Percentiles rank a stretch among this genome's conserved stretches.
Conservation (phyloP, 2,888 invertebrate genomes). For the Chrysolina oricalcia region DNA sequence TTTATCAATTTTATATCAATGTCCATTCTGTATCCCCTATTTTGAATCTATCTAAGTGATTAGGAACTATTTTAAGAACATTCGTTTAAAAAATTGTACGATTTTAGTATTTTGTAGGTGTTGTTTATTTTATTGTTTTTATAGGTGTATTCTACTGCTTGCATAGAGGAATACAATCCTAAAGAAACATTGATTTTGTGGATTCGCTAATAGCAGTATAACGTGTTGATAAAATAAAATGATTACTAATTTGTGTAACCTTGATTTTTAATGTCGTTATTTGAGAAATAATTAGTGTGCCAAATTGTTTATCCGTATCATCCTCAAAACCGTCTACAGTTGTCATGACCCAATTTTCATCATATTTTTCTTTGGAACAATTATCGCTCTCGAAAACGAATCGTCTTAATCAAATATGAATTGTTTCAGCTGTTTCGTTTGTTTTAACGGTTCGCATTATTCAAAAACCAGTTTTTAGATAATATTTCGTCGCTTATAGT, state of each 20-base stretch:
- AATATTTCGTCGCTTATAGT: slow-evolving; percentile 15
- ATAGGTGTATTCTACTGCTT: too few species aligned
- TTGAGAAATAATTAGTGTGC: background rate
- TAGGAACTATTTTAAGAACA: too few species aligned
- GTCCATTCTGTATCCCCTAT: too few species aligned
- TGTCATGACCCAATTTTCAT: background rate
- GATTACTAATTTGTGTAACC: background rate
- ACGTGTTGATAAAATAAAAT: too few species aligned
- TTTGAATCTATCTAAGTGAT: too few species aligned
- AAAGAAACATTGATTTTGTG: too few species aligned
- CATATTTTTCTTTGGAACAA: slow-evolving; percentile 5
- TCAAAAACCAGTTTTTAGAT: slow-evolving; percentile 19
- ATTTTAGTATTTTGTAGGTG: too few species aligned
- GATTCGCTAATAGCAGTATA: too few species aligned
- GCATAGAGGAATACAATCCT: too few species aligned
- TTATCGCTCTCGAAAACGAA: background rate
- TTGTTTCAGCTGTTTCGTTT: slow-evolving; percentile 4
- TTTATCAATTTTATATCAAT: too few species aligned
- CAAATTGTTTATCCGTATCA: background rate
- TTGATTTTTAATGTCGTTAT: background rate
- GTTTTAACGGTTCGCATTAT: slow-evolving; percentile 21
- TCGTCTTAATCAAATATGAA: background rate
- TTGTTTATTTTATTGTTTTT: too few species aligned
- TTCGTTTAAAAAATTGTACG: too few species aligned
- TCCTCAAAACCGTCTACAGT: background rate